phyloP scores from a whole-genome alignment of 2,888 invertebrate genomes.

The Adela reaumurella region DNA sequence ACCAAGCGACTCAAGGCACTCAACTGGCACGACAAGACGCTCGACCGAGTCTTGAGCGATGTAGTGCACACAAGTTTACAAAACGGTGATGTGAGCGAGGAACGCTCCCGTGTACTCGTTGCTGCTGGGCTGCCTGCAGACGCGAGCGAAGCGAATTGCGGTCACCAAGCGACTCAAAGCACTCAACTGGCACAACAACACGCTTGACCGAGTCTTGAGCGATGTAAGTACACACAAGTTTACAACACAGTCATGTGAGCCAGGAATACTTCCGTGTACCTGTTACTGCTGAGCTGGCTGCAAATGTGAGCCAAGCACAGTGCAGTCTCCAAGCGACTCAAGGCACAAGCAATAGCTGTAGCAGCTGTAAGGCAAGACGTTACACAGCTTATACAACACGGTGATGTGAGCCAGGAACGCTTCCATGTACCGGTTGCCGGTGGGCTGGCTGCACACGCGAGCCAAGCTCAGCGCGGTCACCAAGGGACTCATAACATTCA shows the following conservation, averaged over 20 bases:
- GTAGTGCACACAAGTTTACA: constrained; percentile 68
- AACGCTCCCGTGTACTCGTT: constrained; percentile 91
- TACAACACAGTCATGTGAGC: constrained; percentile 77
- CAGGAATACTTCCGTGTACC: constrained; percentile 85
- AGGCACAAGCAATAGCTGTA: constrained; percentile 56
- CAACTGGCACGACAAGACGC: constrained; percentile 76
- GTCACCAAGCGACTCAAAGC: constrained; percentile 71
- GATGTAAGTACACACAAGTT: constrained; percentile 69
- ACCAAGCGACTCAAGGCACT: constrained; percentile 70
- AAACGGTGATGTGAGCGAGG: constrained; percentile 76
- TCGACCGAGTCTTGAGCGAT: constrained; percentile 73
- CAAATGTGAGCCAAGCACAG: constrained; percentile 75
- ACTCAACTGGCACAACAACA: constrained; percentile 79
- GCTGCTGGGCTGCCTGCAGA: constrained; percentile 83
- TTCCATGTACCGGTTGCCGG: constrained; percentile 90
- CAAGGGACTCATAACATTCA: constrained; percentile 70
- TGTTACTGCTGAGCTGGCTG: constrained; percentile 86
- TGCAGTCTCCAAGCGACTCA: constrained; percentile 66
- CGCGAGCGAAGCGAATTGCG: constrained; percentile 68
- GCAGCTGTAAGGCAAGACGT: constrained; percentile 76
- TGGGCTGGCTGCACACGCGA: constrained; percentile 78
- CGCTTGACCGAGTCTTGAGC: constrained; percentile 69
- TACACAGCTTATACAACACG: constrained; percentile 71
- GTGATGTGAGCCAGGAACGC: constrained; percentile 85
- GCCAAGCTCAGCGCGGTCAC: constrained; percentile 67